Conservation (phyloP, 2,797 vertebrate genomes). For the Epinephelus coioides region DNA sequence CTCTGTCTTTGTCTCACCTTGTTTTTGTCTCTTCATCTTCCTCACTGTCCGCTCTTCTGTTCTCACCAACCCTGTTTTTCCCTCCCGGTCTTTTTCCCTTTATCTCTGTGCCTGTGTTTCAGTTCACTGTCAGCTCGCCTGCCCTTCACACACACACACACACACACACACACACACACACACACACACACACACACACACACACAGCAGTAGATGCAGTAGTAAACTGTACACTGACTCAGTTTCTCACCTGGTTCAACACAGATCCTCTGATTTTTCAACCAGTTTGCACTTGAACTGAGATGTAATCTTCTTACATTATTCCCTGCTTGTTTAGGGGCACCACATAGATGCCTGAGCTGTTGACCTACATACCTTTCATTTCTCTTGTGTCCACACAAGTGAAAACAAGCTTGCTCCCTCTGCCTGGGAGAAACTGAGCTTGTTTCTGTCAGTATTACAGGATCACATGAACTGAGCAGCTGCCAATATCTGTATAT, state of each 20-base stretch:
- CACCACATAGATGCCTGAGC: constrained; percentile 25
- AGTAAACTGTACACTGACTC: constrained; percentile 1
- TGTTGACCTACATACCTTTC: constrained; percentile 59
- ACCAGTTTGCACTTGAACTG: constrained; percentile 38
- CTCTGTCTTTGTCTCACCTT: constrained; percentile 40
- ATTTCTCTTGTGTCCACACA: constrained; percentile 41
- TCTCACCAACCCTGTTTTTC: constrained; percentile 29
- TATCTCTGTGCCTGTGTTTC: constrained; percentile 48
- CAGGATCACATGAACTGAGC: constrained; percentile 5
- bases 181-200: neutral
- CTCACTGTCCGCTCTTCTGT: constrained; percentile 15
- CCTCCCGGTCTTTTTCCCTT: constrained; percentile 31
- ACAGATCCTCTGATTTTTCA: constrained; percentile 38
- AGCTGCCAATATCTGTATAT: constrained; percentile 27
- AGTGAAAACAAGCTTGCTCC: constrained; percentile 10
- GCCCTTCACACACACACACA: neutral
- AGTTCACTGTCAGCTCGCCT: constrained; percentile 34
- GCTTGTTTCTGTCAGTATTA: neutral
- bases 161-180: neutral
- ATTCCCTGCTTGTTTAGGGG: constrained; percentile 24
- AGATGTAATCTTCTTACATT: constrained; percentile 32
- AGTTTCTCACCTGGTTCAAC: constrained; percentile 15
- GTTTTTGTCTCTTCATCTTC: constrained; percentile 43
- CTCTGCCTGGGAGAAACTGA: constrained; percentile 24
- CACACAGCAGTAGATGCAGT: neutral